Percentiles rank a stretch among this genome's conserved stretches.
Conservation (phyloP, 92 coral and sea anemone species). For the Bergia sp. region DNA sequence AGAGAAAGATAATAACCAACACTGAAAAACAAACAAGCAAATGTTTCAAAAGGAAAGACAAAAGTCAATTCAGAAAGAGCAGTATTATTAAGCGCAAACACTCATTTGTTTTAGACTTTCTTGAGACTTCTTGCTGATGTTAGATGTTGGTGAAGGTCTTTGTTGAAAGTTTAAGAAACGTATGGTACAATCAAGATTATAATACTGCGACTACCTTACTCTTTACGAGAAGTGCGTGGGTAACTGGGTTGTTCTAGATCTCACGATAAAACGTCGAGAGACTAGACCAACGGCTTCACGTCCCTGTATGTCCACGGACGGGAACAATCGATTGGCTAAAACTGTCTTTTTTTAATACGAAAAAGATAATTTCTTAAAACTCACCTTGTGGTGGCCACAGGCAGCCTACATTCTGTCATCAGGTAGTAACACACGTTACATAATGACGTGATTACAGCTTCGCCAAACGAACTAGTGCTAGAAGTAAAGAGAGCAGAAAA, state of each 20-base stretch:
- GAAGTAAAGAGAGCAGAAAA: not conserved
- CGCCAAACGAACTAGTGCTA: slow-evolving; percentile 13
- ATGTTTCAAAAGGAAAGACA: not conserved
- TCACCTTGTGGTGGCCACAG: slow-evolving; percentile 46
- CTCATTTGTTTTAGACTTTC: not conserved
- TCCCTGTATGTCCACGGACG: not conserved
- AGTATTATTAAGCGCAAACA: not conserved
- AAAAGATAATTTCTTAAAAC: not conserved
- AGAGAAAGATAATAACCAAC: not conserved
- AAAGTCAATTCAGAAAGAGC: not conserved
- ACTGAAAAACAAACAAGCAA: not conserved
- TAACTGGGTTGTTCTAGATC: no score
- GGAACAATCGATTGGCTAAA: not conserved
- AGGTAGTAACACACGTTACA: slow-evolving; percentile 37
- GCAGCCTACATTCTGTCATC: slow-evolving; percentile 27
- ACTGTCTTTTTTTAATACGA: not conserved
- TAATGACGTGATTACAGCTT: slow-evolving; percentile 28
- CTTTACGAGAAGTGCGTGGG: no score
- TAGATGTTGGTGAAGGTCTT: no score
- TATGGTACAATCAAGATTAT: no score
- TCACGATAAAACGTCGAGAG: no score
- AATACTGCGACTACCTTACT: no score
- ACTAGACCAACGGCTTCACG: no score
- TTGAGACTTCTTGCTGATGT: not conserved
- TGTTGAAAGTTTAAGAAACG: no score